phyloP scores from a whole-genome alignment of 2,888 invertebrate species.

The Pachydiplax longipennis region DNA sequence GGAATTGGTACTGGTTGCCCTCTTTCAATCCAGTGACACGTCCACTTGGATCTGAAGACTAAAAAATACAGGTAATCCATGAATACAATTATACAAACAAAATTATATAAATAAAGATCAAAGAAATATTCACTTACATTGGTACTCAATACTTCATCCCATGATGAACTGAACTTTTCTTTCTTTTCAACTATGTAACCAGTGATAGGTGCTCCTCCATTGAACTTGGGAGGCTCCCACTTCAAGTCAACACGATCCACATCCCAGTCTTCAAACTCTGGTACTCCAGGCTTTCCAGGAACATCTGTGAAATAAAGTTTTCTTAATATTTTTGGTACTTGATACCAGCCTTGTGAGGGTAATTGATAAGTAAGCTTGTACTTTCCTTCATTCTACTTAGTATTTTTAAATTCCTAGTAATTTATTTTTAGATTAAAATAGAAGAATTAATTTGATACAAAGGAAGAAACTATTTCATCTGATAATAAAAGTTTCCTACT shows the following conservation, averaged over 20 bases:
- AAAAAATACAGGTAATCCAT: slow-evolving; percentile 53
- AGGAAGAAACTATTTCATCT: no score
- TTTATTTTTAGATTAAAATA: not conserved
- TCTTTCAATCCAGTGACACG: slow-evolving; percentile 85
- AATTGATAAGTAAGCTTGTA: no score
- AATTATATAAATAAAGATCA: not conserved
- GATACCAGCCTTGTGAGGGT: no score
- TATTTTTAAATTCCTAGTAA: no score
- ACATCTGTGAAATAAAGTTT: slow-evolving; percentile 64
- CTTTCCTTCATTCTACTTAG: no score
- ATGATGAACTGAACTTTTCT: slow-evolving; percentile 76
- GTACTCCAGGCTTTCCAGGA: slow-evolving; percentile 86
- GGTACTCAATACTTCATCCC: slow-evolving; percentile 83
- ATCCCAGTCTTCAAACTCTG: slow-evolving; percentile 88
- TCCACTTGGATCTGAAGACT: slow-evolving; percentile 81
- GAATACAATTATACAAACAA: not conserved
- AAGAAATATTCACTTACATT: slow-evolving; percentile 62
- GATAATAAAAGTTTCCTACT: not conserved
- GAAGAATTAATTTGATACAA: no score
- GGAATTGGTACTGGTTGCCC: slow-evolving; percentile 93
- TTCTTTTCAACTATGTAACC: slow-evolving; percentile 91
- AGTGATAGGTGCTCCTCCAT: slow-evolving; percentile 80
- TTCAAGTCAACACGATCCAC: slow-evolving; percentile 86
- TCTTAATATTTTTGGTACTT: not conserved
- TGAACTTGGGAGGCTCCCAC: slow-evolving; percentile 81